phyloP scores from a whole-genome alignment of 2,797 vertebrate genomes.

The Dromococcyx pavoninus region DNA sequence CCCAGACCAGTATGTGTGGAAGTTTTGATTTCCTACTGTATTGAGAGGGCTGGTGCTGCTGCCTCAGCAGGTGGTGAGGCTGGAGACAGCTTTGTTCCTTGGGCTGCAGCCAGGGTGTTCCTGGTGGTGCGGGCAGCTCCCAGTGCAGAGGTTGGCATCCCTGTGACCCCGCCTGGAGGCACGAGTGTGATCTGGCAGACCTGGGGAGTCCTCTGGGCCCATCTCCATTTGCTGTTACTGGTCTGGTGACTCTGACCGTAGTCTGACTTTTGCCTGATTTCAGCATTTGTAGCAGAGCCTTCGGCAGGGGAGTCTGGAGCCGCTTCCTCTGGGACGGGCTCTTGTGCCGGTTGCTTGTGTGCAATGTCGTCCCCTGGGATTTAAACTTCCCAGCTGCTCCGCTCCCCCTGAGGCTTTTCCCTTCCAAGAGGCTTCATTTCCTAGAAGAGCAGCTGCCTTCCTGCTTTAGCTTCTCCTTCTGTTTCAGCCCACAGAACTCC shows the following conservation, averaged over 20 bases:
- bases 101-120: background rate
- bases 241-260: rapidly evolving
- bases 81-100: background rate
- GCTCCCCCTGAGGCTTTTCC: background rate
- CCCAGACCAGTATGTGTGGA: rapidly evolving
- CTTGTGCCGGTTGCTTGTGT: rapidly evolving
- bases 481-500: background rate
- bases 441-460: background rate
- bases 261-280: background rate
- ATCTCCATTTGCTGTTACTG: background rate
- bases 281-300: background rate
- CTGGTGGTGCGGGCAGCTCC: background rate
- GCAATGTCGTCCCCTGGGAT: background rate
- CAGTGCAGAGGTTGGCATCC: background rate
- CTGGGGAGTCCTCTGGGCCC: background rate
- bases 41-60: too few species aligned
- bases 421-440: background rate
- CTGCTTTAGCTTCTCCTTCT: background rate
- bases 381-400: background rate
- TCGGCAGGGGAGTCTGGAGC: background rate
- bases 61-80: background rate
- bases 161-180: rapidly evolving
- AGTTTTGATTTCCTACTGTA: background rate
- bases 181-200: rapidly evolving
- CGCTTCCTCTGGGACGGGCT: background rate